Evolutionary conservation across 2,113 vertebrate genomes (phyloP).

Genomic region (Megaceryle maxima): DNA sequence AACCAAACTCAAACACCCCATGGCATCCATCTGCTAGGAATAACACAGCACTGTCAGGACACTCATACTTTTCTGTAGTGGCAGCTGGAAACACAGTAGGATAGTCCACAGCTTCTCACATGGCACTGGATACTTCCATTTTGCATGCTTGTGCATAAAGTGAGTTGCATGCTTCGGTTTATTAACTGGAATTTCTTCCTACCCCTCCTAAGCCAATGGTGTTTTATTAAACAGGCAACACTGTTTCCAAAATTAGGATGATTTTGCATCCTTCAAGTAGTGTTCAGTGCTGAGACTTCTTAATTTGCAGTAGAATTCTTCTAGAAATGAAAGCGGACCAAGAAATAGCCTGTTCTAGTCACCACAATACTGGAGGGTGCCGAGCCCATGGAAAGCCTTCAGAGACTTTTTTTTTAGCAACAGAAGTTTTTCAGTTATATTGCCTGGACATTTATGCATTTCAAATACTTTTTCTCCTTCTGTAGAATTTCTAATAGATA

Average conservation of each 20-base stretch:
- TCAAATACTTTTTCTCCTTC: not conserved
- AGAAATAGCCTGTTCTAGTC: not conserved
- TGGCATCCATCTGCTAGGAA: not conserved
- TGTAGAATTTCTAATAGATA: not conserved
- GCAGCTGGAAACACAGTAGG: not conserved
- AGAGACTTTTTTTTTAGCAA: not conserved
- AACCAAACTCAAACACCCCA: not conserved
- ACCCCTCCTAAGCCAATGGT: not conserved
- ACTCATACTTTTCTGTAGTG: not conserved
- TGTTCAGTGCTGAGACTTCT: not conserved
- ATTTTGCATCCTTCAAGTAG: not conserved
- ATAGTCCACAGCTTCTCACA: not conserved
- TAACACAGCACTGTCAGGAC: not conserved
- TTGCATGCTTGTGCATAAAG: not conserved
- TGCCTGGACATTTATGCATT: not conserved
- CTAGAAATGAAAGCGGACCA: not conserved
- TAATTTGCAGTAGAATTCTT: not conserved
- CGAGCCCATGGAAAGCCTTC: not conserved
- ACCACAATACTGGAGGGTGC: not conserved
- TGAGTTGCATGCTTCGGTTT: not conserved
- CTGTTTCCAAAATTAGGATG: not conserved
- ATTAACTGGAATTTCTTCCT: not conserved
- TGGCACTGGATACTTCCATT: fast-evolving
- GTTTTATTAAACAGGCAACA: not conserved
- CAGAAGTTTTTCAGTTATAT: not conserved